Base-by-base conservation (phyloP, 2,797 vertebrate species). In the Coregonus suidteri region DNA sequence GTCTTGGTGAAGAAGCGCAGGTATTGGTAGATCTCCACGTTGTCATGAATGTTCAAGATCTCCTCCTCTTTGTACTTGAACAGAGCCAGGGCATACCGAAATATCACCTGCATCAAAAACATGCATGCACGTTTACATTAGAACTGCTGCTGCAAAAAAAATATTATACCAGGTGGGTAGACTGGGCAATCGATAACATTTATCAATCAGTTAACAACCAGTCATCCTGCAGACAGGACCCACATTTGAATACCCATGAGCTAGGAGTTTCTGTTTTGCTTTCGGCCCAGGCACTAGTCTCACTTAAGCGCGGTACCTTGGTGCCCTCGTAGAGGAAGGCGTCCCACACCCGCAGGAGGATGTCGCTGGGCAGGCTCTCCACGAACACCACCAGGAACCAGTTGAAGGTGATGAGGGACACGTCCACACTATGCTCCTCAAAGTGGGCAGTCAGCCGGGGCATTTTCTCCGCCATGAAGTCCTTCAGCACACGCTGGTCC, bases 311-410 rank as follows among this genome's bases (percentile, higher is more conserved):
- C 9, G 52, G 25, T 88, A 98, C 97, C 97, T 99, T 99, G 85
- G 92, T 95, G 85, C 98, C 98, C 87, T 99, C 98, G 0, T 96
- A 98, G 37, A 99, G 90, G 90, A 99, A 98, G 80, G 97, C 93
- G 13, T 99, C 98, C 98, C 98, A 99, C 79, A 99, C 93, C 18
- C 92, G 93, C 81, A 99, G 91, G 53, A 99, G 95, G 83, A 98
- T 95, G 80, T 96, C 95, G 1, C 96, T 97, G 78, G 96, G 93
- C 56, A 99, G 91, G 83, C 91, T 96, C 92, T 99, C 97, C 64
- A 98, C 96, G 73, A 98, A 99, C 56, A 94, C 88, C 86, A 97
- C 96, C 72, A 98, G 91, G 89, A 99, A 98, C 98, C 98, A 99
- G 90, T 96, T 97, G 88, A 99, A 97, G 70, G 96, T 97, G 88